Base-by-base conservation (phyloP, 2,113 vertebrate genomes). In the Psettodes erumei region DNA sequence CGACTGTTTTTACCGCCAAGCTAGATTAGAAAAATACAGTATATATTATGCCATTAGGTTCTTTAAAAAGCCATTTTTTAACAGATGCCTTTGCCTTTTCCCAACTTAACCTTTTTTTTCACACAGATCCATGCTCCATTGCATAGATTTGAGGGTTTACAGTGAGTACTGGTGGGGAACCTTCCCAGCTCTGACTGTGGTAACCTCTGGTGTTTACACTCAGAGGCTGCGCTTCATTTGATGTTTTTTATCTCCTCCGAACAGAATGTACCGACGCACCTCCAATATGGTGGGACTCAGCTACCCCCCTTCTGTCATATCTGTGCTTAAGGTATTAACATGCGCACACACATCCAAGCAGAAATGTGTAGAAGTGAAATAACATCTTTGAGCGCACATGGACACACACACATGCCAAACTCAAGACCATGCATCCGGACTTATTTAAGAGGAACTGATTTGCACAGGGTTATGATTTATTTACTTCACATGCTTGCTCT, bases 271-370 rank as follows among this genome's bases (percentile, higher is more conserved):
- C 88, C 94, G 98, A 54, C 92, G 98, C 42, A 99, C 97, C 75
- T 99, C 98, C 81, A 99, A 98, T 90, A 98, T 99, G 98, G 96
- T 99, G 67, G 98, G 98, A 82, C 94, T 99, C 85, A 98, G 97
- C 91, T 99, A 99, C 87, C 98, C 98, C 9, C 84, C 97, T 40
- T 93, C 96, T 82, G 98, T 99, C 83, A 98, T 99, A 89, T 95
- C 94, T 86, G 96, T 95, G 71, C 92, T 99, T 43, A 99, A 99
- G 97, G 98, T 99, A 97, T 87, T 69, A 86, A 69, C 45, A 38
- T 30, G 59, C 50, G 8, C 59, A 82, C 87, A 76, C 56, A 70
- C 43, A 53, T 35, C 50, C 65, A 30, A 53, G 35, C 55, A 62
- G 11, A 75, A n/a, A 40, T 21, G 10, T 43, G 30, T n/a, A 28